Conservation (phyloP, 2,888 invertebrate genomes). For the Noctua janthina region DNA sequence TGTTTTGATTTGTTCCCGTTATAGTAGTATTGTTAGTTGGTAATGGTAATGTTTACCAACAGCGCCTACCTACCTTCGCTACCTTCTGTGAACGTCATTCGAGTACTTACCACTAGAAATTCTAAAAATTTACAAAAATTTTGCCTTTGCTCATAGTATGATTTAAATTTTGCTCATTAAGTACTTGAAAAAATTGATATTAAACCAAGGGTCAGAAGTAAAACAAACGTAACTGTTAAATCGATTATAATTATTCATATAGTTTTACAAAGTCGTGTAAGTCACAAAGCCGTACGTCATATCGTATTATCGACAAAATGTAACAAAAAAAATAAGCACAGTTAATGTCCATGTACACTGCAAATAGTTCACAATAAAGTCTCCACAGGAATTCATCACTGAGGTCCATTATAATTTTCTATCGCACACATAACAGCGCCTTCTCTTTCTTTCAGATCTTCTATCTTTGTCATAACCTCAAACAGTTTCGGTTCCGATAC, state of each 20-base stretch:
- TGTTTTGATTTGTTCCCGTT: too few relatives aligned
- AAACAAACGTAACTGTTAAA: neutral
- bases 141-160: neutral
- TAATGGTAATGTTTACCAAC: neutral
- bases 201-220: neutral
- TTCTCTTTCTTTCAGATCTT: conserved; percentile 43
- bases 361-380: neutral
- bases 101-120: neutral
- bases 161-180: neutral
- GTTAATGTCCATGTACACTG: neutral
- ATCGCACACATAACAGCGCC: conserved; percentile 44
- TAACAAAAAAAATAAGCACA: neutral
- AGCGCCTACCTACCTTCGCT: neutral
- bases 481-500: conserved; percentile 39
- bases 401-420: conserved; percentile 42
- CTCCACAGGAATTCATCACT: neutral
- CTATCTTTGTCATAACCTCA: conserved; percentile 40
- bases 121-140: neutral
- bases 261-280: neutral
- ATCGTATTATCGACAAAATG: neutral
- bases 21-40: too few relatives aligned
- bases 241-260: neutral
- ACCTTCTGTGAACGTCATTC: neutral
- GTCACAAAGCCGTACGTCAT: neutral
- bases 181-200: neutral